A percentile compares a stretch with the other conserved stretches of the same genome.
These are phyloP conservation scores for Orchesella cincta DNA, from an alignment of 1,140 invertebrate species.

Conservation along the genomic window DNA sequence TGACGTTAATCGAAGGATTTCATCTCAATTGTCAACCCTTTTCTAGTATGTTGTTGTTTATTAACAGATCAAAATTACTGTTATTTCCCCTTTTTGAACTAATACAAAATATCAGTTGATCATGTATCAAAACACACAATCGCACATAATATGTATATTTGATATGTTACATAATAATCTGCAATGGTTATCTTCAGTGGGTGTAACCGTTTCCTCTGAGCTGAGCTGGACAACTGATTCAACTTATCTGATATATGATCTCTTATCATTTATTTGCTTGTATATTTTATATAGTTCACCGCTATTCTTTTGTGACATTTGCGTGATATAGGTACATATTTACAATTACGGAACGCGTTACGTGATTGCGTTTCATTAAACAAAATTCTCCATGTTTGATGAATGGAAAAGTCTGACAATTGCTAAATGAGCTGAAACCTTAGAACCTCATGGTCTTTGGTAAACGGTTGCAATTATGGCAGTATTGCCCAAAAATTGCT, in stretches of 20 bases:
- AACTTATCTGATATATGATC: background rate
- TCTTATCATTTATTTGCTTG: too few relatives aligned
- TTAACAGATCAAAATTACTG: background rate
- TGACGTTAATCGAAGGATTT: slow-evolving; percentile 6
- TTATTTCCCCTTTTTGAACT: background rate
- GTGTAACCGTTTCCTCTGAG: background rate
- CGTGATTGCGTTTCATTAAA: too few relatives aligned
- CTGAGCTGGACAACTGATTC: background rate
- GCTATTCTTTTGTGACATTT: too few relatives aligned
- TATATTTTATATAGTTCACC: too few relatives aligned
- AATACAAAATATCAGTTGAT: background rate
- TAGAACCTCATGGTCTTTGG: too few relatives aligned
- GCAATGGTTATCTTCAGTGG: background rate
- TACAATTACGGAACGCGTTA: too few relatives aligned
- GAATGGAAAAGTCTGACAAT: too few relatives aligned
- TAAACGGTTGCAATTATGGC: too few relatives aligned
- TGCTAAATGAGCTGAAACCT: too few relatives aligned
- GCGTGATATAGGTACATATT: too few relatives aligned
- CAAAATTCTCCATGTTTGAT: too few relatives aligned
- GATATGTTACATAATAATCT: background rate
- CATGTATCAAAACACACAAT: background rate
- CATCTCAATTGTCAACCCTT: slow-evolving; percentile 18
- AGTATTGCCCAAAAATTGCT: too few relatives aligned
- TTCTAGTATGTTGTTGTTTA: background rate
- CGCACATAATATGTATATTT: background rate